Base-by-base conservation (phyloP, 1,140 invertebrate genomes). In the Leptopilina boulardi region DNA sequence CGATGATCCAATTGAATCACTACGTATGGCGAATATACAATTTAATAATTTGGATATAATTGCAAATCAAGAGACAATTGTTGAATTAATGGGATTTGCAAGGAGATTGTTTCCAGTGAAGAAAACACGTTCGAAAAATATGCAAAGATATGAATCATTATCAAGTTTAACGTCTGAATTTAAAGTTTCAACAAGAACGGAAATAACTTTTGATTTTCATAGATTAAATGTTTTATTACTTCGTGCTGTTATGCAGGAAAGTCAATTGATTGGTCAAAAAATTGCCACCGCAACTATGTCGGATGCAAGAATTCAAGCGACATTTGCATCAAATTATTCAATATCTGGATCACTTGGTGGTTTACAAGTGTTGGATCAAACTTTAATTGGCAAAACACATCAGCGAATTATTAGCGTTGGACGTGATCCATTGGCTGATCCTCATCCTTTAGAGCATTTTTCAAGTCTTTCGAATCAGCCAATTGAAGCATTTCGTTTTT, bases 1-100 rank as follows among this genome's bases (percentile, higher is more conserved):
- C 6, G 93, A 93, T 75, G 93, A 94, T 3, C 80, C 83, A 0
- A 78, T 79, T 2, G 95, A 96, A 85, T 92, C 93, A 70, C 86
- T 96, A 21, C 93, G 95, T 76, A 94, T 97, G 47, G 95, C 96
- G 0, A 97, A 96, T 85, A 95, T 99, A 80, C 94, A 97, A 74
- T 99, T 98, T 83, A 99, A 98, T 86, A 98, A 96, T 89, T 92
- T 99, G 73, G 97, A 99, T 89, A 96, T 99, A 44, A 98, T 98
- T 94, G 98, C 97, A 0, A 99, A 99, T 91, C 97, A 98, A 88
- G 97, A 98, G 88, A 99, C 98, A 0, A 96, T 99, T 82, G 95
- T 98, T 1, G 98, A 99, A 89, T 89, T 99, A 38, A 93, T 98
- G 66, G 96, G 96, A 23, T 99, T 99, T 87, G 93, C 94, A 0